phyloP scores from a whole-genome alignment of 2,113 vertebrate genomes.

The Syrmaticus mikado region DNA sequence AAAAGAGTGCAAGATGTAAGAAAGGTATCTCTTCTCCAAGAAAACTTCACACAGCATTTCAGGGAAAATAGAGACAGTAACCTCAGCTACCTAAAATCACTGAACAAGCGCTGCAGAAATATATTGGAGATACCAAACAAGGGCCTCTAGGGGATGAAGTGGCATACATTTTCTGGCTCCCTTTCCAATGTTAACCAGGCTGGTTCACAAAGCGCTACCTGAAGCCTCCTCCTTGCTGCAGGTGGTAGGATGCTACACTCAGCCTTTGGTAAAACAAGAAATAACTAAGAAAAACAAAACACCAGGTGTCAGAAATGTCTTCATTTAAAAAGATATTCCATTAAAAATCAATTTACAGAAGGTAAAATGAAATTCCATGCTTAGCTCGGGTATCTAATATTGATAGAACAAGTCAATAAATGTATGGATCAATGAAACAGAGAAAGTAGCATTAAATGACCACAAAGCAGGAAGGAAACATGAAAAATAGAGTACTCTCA shows the following conservation, averaged over 20 bases:
- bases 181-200: neutral
- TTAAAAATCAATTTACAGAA: neutral
- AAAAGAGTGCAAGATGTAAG: neutral
- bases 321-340: too few relatives aligned
- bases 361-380: neutral
- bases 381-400: neutral
- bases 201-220: neutral
- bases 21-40: neutral
- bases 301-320: neutral
- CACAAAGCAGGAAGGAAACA: neutral
- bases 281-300: neutral
- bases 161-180: neutral
- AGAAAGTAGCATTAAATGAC: neutral
- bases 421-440: neutral
- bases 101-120: neutral
- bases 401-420: neutral
- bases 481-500: neutral
- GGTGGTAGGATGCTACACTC: neutral
- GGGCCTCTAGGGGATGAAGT: neutral
- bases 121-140: neutral
- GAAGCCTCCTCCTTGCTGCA: neutral
- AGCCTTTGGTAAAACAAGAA: neutral
- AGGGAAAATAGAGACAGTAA: neutral
- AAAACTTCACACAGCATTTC: neutral
- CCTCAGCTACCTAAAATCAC: neutral